A percentile compares a stretch with the other conserved stretches of the same genome.
Conservation (phyloP, 2,888 invertebrate species). For the Scaptomyza flava region DNA sequence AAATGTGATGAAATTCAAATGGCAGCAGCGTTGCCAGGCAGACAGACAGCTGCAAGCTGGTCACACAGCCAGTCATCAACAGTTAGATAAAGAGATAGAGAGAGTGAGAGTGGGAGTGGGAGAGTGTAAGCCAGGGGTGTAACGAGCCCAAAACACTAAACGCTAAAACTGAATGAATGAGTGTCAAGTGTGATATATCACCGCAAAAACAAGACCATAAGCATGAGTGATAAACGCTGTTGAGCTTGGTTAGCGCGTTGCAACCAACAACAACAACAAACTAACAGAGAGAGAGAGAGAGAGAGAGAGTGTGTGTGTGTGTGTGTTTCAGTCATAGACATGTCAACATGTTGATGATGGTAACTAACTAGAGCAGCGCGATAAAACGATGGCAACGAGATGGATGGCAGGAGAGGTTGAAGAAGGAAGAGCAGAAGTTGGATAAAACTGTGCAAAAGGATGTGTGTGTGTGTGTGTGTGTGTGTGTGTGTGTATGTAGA, state of each 20-base stretch:
- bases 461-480: constrained; percentile 10
- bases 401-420: constrained; percentile 20
- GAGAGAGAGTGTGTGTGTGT: constrained; percentile 6
- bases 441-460: constrained; percentile 1
- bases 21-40: constrained; percentile 48
- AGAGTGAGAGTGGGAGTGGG: constrained; percentile 1
- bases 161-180: constrained; percentile 80
- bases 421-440: constrained; percentile 13
- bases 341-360: constrained; percentile 80
- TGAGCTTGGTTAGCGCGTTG: constrained; percentile 66
- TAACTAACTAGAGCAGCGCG: constrained; percentile 77
- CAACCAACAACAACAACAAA: constrained; percentile 14
- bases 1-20: constrained; percentile 79
- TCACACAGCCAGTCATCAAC: constrained; percentile 15
- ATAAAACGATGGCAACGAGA: constrained; percentile 48
- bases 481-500: constrained; percentile 11
- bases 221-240: constrained; percentile 80
- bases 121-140: constrained; percentile 6
- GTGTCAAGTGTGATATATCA: constrained; percentile 82
- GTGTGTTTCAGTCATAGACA: constrained; percentile 72
- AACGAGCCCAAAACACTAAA: constrained; percentile 72
- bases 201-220: constrained; percentile 82
- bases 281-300: constrained; percentile 1
- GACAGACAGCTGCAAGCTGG: constrained; percentile 30
- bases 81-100: constrained; percentile 5